Percentiles rank a stretch among this genome's conserved stretches.
Evolutionary conservation across 2,113 vertebrate genomes (phyloP).

Genomic region (Oryzias javanicus): DNA sequence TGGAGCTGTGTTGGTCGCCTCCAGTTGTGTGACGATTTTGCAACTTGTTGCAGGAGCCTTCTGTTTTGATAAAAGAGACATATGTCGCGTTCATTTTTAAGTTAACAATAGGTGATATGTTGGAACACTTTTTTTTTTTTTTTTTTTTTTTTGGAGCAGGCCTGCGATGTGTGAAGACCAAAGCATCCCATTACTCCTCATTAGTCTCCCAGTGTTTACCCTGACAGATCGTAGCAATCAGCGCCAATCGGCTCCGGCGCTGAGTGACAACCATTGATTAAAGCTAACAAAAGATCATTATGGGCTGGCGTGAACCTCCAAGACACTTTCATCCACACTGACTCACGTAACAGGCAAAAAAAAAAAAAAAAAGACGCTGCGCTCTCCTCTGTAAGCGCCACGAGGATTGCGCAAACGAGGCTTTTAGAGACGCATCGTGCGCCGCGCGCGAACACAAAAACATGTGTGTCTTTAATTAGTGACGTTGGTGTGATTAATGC

Average conservation of each 20-base stretch:
- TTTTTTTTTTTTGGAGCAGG: conserved; percentile 30
- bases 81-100: no score
- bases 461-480: conserved; percentile 77
- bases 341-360: conserved; percentile 18
- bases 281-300: conserved; percentile 65
- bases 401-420: conserved; percentile 7
- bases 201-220: conserved; percentile 64
- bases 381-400: conserved; percentile 2
- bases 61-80: no score
- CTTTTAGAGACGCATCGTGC: conserved; percentile 31
- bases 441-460: conserved; percentile 47
- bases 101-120: not conserved
- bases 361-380: no score
- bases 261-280: conserved; percentile 70
- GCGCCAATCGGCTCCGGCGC: conserved; percentile 44
- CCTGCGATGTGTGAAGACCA: conserved; percentile 34
- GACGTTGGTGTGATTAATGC: conserved; percentile 82
- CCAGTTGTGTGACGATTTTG: conserved; percentile 11
- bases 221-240: conserved; percentile 69
- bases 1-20: conserved; percentile 10
- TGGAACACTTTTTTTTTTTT: conserved; percentile 25
- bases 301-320: conserved; percentile 52
- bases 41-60: conserved; percentile 16
- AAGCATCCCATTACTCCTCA: conserved; percentile 62
- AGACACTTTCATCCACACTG: conserved; percentile 18